Conservation (phyloP, 2,888 invertebrate species). For the Coelopa pilipes region DNA sequence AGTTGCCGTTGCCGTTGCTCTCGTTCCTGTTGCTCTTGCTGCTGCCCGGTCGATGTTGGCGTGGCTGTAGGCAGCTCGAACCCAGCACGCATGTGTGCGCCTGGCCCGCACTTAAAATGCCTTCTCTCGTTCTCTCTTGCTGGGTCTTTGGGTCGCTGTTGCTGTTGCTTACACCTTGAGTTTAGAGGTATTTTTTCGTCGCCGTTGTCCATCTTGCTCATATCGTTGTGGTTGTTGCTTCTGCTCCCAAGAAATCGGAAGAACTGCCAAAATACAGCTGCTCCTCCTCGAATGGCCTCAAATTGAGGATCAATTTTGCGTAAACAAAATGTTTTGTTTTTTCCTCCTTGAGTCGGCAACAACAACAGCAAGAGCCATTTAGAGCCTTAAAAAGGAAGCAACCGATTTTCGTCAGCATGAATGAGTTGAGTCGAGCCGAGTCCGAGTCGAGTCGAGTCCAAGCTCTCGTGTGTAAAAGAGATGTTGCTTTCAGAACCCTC, state of each 20-base stretch:
- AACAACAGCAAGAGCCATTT: neutral
- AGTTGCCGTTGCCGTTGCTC: conserved; percentile 8
- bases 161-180: conserved; percentile 55
- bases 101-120: conserved; percentile 28
- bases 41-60: conserved; percentile 15
- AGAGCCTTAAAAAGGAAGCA: conserved; percentile 5
- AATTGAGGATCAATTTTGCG: conserved; percentile 14
- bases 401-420: conserved; percentile 25
- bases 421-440: conserved; percentile 1
- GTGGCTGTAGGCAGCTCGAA: conserved; percentile 20
- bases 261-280: conserved; percentile 49
- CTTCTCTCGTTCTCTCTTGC: conserved; percentile 30
- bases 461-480: no score
- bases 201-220: no score
- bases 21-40: conserved; percentile 11
- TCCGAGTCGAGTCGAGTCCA: neutral
- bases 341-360: neutral
- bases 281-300: conserved; percentile 36
- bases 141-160: conserved; percentile 49
- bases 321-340: conserved; percentile 16
- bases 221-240: neutral
- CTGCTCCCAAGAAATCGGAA: conserved; percentile 24
- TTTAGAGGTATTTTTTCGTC: conserved; percentile 40
- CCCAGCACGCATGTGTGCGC: conserved; percentile 14
- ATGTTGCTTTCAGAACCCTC: no score